Evolutionary conservation across 2,888 invertebrate genomes (phyloP).

Genomic region (Norana najaformis): DNA sequence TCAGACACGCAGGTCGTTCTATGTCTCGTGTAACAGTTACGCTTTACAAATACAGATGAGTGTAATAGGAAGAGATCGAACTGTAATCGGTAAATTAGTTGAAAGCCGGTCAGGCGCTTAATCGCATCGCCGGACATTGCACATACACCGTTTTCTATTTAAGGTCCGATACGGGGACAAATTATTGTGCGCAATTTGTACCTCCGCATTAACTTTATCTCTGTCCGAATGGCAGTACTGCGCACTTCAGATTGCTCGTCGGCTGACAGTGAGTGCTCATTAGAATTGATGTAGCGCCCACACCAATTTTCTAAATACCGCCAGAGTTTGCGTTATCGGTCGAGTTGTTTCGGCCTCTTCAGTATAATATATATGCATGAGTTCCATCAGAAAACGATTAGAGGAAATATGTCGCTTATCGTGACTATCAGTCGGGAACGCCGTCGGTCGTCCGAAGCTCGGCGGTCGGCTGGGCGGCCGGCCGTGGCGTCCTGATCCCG

Average conservation of each 20-base stretch:
- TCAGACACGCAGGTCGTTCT: background rate
- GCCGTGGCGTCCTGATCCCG: constrained; percentile 8
- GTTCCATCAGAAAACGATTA: constrained; percentile 27
- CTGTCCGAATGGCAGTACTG: background rate
- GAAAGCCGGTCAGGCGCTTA: background rate
- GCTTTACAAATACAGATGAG: background rate
- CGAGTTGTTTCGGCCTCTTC: background rate
- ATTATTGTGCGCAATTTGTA: background rate
- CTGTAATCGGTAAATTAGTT: background rate
- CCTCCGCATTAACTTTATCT: constrained; percentile 13
- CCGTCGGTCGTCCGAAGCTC: background rate
- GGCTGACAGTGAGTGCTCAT: constrained; percentile 7
- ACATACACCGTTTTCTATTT: background rate
- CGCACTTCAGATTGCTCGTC: background rate
- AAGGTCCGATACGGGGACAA: background rate
- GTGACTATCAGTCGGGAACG: constrained; percentile 14
- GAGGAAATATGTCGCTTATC: constrained; percentile 24
- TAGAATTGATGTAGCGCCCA: constrained; percentile 17
- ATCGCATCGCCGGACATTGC: background rate
- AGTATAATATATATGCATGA: constrained; percentile 24
- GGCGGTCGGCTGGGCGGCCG: background rate
- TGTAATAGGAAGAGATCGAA: background rate
- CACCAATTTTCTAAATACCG: constrained; percentile 17
- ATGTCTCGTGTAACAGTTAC: background rate
- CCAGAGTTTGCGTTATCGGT: background rate